Conservation (phyloP, 2,888 invertebrate genomes). For the Gymnoscelis rufifasciata region DNA sequence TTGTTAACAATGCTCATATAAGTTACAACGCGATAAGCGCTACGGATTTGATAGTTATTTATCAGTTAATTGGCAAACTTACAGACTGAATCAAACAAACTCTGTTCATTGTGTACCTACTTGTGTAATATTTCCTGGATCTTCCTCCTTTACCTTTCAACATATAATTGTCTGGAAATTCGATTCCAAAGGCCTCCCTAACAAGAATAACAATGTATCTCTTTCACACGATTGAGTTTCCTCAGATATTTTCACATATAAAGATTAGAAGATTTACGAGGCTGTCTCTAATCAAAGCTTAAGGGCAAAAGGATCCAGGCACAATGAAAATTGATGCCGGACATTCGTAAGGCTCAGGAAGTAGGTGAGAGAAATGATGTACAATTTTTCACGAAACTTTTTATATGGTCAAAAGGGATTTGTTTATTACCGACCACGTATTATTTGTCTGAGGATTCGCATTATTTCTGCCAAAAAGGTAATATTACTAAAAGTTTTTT, state of each 20-base stretch:
- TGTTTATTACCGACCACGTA: not conserved
- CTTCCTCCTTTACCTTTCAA: too few relatives aligned
- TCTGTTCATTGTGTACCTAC: too few relatives aligned
- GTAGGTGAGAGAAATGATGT: slow-evolving; percentile 10
- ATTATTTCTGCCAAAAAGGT: too few relatives aligned
- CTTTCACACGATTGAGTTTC: slow-evolving; percentile 7
- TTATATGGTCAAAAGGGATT: slow-evolving; percentile 1
- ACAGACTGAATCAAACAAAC: too few relatives aligned
- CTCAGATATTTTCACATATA: slow-evolving; percentile 7
- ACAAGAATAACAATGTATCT: slow-evolving; percentile 1
- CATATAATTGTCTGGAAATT: too few relatives aligned
- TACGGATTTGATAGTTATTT: too few relatives aligned
- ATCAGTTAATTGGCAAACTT: too few relatives aligned
- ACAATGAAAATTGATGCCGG: slow-evolving; percentile 22
- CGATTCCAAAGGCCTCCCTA: not conserved
- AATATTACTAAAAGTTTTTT: too few relatives aligned
- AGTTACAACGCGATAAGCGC: too few relatives aligned
- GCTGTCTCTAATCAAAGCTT: slow-evolving; percentile 16
- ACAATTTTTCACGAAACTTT: slow-evolving; percentile 12
- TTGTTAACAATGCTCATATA: too few relatives aligned
- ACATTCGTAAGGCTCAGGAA: slow-evolving; percentile 17
- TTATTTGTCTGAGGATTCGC: not conserved
- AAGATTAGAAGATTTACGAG: slow-evolving; percentile 17
- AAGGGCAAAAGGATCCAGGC: slow-evolving; percentile 12
- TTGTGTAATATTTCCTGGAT: too few relatives aligned